Percentiles rank a stretch among this genome's conserved stretches.
Conservation (phyloP, 2,797 vertebrate genomes). For the Aselliscus stoliczkanus region DNA sequence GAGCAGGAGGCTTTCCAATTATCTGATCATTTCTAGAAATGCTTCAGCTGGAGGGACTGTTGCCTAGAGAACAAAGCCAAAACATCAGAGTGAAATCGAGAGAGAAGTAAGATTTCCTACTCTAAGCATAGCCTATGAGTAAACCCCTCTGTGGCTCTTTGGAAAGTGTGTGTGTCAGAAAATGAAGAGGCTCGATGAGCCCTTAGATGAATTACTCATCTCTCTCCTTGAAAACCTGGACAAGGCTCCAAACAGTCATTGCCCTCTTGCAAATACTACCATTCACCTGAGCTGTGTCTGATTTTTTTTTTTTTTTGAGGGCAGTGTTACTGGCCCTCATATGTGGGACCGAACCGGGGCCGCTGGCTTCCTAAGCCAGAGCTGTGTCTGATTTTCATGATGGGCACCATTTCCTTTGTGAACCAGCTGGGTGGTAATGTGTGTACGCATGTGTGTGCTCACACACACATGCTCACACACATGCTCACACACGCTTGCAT, state of each 20-base stretch:
- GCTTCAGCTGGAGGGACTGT: background rate
- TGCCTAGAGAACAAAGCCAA: conserved; percentile 65
- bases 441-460: too few species aligned
- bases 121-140: conserved; percentile 45
- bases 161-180: conserved; percentile 53
- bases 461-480: background rate
- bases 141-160: background rate
- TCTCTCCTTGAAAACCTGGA: background rate
- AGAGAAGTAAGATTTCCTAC: conserved; percentile 35
- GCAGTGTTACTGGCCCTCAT: too few species aligned
- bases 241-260: background rate
- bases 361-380: too few species aligned
- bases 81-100: conserved; percentile 27
- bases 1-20: background rate
- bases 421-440: background rate
- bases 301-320: too few species aligned
- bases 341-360: too few species aligned
- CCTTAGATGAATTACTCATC: background rate
- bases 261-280: background rate
- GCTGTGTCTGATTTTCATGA: background rate
- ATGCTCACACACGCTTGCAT: background rate
- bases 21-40: conserved; percentile 61
- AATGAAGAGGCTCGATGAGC: background rate
- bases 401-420: background rate
- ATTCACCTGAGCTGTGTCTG: background rate